Percentiles rank a stretch among this genome's conserved stretches.
These are phyloP conservation scores for Heliconius ismenius DNA, from an alignment of 2,888 invertebrate genomes.

Conservation along the genomic window DNA sequence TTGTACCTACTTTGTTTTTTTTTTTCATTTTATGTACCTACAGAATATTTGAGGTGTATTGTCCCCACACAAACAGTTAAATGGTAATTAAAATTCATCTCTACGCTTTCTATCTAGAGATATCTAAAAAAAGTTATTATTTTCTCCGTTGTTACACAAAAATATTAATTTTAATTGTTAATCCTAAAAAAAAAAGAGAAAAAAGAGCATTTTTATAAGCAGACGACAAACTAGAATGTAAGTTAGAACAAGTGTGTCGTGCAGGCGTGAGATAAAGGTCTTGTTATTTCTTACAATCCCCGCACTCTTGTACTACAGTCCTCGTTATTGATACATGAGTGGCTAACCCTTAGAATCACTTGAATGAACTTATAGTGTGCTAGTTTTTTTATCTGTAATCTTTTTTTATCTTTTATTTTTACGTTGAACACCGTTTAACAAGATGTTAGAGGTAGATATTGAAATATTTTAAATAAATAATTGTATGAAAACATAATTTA, in stretches of 20 bases:
- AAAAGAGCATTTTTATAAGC: background rate
- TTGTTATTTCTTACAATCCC: slow-evolving; percentile 42
- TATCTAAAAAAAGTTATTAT: too few relatives aligned
- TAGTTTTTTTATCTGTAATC: background rate
- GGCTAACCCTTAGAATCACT: slow-evolving; percentile 30
- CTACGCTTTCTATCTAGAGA: too few relatives aligned
- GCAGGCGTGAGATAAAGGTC: slow-evolving; percentile 43
- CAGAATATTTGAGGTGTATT: background rate
- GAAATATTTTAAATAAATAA: background rate
- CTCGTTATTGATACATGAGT: slow-evolving; percentile 40
- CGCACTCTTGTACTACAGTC: slow-evolving; percentile 35
- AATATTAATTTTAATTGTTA: background rate
- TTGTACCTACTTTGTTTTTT: slow-evolving; percentile 42
- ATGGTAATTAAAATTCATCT: too few relatives aligned
- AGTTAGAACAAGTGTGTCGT: slow-evolving; percentile 31
- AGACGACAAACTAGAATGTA: slow-evolving; percentile 11
- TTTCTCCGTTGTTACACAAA: too few relatives aligned
- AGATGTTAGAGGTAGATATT: background rate
- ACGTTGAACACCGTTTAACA: background rate
- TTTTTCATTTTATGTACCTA: background rate
- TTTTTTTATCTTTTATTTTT: background rate
- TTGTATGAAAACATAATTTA: too few relatives aligned
- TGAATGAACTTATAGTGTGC: slow-evolving; percentile 10
- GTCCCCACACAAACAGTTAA: too few relatives aligned
- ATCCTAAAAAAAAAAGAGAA: background rate